These are phyloP conservation scores for Hesperophylax magnus DNA, from an alignment of 1,140 invertebrate species.

Conservation along the genomic window DNA sequence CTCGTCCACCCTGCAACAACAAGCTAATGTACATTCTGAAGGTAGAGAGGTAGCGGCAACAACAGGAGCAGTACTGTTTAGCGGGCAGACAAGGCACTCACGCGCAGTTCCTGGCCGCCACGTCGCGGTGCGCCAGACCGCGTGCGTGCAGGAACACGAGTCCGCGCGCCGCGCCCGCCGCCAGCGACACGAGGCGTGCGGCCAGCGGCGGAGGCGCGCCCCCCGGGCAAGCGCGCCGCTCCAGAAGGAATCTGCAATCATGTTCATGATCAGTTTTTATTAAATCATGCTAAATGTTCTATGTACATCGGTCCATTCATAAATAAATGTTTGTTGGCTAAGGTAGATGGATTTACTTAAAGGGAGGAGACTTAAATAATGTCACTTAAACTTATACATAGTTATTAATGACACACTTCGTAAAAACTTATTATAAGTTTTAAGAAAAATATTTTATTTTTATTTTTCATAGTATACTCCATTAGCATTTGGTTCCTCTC, in stretches of 20 bases:
- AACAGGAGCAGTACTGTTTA: not conserved
- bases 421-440: no score
- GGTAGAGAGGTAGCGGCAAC: not conserved
- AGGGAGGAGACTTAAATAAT: no score
- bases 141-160: conserved; percentile 92
- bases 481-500: no score
- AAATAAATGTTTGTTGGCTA: no score
- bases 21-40: no score
- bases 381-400: no score
- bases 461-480: no score
- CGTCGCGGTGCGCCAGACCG: conserved; percentile 90
- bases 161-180: conserved; percentile 88
- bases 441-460: no score
- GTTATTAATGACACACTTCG: no score
- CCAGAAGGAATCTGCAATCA: conserved; percentile 40
- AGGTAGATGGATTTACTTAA: no score
- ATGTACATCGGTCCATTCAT: no score
- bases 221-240: conserved; percentile 25
- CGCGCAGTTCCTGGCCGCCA: conserved; percentile 92
- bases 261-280: not conserved
- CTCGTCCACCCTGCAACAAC: conserved; percentile 79
- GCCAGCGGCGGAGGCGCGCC: conserved; percentile 70
- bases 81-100: conserved; percentile 72
- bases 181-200: conserved; percentile 91
- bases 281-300: no score